Conservation (phyloP, 1,140 invertebrate species). For the Stenopsyche tienmushanensis region DNA sequence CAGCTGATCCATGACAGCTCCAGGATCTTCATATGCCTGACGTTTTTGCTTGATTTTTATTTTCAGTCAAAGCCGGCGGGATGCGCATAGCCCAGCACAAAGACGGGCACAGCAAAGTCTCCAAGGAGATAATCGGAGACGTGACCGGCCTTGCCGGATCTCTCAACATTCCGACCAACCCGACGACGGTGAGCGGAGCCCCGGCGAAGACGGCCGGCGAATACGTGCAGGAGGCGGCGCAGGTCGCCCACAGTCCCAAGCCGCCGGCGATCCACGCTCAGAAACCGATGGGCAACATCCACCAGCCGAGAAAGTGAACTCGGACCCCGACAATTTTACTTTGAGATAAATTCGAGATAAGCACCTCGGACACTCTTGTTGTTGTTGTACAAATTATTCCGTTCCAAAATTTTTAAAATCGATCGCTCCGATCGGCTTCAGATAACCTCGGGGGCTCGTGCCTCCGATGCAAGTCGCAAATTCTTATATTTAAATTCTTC, state of each 20-base stretch:
- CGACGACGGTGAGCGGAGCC: slow-evolving; percentile 75
- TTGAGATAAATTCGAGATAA: too few species aligned
- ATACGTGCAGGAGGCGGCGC: slow-evolving; percentile 84
- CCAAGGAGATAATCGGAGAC: slow-evolving; percentile 56
- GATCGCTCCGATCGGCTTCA: too few species aligned
- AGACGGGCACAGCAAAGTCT: slow-evolving; percentile 63
- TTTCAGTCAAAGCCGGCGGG: slow-evolving; percentile 84
- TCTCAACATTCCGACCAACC: slow-evolving; percentile 67
- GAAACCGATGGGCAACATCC: slow-evolving; percentile 62
- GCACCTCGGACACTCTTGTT: too few species aligned
- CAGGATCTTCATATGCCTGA: too few species aligned
- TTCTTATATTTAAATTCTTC: too few species aligned
- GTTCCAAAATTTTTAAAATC: too few species aligned
- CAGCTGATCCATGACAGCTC: too few species aligned
- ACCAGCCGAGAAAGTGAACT: slow-evolving; percentile 77
- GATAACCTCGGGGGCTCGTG: too few species aligned
- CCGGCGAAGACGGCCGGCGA: slow-evolving; percentile 80
- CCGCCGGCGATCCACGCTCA: slow-evolving; percentile 63
- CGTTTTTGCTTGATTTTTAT: too few species aligned
- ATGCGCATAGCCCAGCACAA: slow-evolving; percentile 92
- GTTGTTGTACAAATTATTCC: too few species aligned
- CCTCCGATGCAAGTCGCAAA: too few species aligned
- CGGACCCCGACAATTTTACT: not conserved
- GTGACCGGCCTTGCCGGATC: slow-evolving; percentile 53
- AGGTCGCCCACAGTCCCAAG: slow-evolving; percentile 74